A percentile compares a stretch with the other conserved stretches of the same genome.
Evolutionary conservation across 2,797 vertebrate genomes (phyloP).

Genomic region (Limnodromus scolopaceus): DNA sequence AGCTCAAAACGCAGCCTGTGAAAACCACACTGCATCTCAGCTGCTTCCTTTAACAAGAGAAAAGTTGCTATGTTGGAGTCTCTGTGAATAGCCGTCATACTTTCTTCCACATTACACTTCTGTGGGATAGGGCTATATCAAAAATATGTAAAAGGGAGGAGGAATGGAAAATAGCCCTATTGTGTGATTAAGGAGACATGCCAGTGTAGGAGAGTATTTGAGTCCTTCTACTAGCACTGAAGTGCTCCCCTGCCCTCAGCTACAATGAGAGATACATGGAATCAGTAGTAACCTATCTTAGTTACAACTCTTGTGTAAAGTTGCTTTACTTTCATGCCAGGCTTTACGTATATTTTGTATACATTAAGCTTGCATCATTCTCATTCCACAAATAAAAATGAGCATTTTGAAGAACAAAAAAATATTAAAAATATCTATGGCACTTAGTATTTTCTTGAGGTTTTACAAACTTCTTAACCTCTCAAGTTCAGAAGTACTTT

Average conservation of each 20-base stretch:
- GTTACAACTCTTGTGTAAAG: background rate
- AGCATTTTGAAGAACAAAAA: background rate
- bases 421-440: background rate
- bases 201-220: background rate
- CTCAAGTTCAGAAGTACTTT: background rate
- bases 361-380: background rate
- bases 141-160: background rate
- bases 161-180: background rate
- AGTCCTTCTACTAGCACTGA: background rate
- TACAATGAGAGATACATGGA: background rate
- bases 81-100: background rate
- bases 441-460: background rate
- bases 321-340: background rate
- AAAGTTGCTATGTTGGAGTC: background rate
- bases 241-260: background rate
- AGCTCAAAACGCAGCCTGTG: background rate
- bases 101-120: background rate
- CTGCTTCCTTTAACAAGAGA: background rate
- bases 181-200: background rate
- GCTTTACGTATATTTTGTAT: background rate
- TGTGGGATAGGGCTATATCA: background rate
- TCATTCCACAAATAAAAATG: background rate
- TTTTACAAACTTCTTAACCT: background rate
- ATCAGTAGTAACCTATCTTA: background rate
- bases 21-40: background rate